These are phyloP conservation scores for Oxystoma pomonae DNA, from an alignment of 2,888 invertebrate genomes.

Conservation along the genomic window DNA sequence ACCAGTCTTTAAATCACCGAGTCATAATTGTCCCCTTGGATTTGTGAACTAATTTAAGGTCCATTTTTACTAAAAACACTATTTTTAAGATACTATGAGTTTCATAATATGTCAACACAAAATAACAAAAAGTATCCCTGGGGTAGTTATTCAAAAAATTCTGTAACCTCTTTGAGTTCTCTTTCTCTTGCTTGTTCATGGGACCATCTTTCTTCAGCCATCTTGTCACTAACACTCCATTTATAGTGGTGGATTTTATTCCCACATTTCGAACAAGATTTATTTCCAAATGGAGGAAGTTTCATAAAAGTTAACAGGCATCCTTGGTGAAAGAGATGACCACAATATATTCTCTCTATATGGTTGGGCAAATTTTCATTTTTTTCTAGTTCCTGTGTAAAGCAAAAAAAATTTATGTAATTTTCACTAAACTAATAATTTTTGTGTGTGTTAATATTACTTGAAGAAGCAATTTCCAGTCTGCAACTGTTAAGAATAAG, in stretches of 20 bases:
- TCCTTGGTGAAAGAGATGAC: constrained; percentile 66
- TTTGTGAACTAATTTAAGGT: too few relatives aligned
- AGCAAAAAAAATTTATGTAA: constrained; percentile 25
- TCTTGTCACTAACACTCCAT: constrained; percentile 64
- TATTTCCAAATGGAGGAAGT: constrained; percentile 72
- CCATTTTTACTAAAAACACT: too few relatives aligned
- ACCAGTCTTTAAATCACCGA: too few relatives aligned
- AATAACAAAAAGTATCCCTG: too few relatives aligned
- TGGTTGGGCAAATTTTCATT: constrained; percentile 58
- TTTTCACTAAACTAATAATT: constrained; percentile 3
- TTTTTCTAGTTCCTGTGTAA: constrained; percentile 51
- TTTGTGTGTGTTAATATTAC: background rate
- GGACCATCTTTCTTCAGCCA: constrained; percentile 73
- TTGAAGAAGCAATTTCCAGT: too few relatives aligned
- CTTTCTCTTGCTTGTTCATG: constrained; percentile 70
- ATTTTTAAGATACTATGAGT: too few relatives aligned
- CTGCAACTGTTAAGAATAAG: too few relatives aligned
- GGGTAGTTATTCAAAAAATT: constrained; percentile 56
- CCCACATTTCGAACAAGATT: constrained; percentile 61
- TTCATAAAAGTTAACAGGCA: constrained; percentile 66
- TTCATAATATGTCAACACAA: too few relatives aligned
- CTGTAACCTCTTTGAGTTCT: constrained; percentile 71
- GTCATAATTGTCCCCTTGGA: too few relatives aligned
- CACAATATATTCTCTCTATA: constrained; percentile 68
- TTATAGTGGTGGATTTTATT: constrained; percentile 68